Base-by-base conservation (phyloP, 2,888 invertebrate genomes). In the Amblyteles armatorius region DNA sequence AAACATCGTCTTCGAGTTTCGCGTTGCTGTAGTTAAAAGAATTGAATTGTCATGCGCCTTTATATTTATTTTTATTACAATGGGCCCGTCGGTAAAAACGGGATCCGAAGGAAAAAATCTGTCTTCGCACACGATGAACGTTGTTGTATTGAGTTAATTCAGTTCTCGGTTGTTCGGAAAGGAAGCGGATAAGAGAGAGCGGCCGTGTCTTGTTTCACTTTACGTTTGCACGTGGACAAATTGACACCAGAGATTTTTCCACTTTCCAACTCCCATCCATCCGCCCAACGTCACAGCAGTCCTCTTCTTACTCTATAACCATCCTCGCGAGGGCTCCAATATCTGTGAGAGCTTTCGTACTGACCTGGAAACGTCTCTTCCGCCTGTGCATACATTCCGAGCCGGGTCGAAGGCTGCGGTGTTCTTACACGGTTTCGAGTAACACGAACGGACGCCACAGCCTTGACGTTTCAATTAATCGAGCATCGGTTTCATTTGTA, bases 361-460 rank as follows among this genome's bases (percentile, higher is more conserved):
- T 83, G 83, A 83, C 79, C 83, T 76, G 71, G 26, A 83, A 79
- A 79, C 65, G 83, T 83, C 83, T 65, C 48, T 16, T 50, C 44
- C 50, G 33, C 19, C 48, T 63, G 33, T 63, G 74, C 19, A 48
- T 63, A 48, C 29, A 40, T 57, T 63, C 29, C 29, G 9, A 29
- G 74, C 65, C 36, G n/a, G 22, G 33, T 33, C 5, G n/a, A 74
- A 48, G n/a, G 5, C 44, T 63, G 16, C 29, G 29, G 44, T 29
- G 73, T 63, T 74, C 63, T 60, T 63, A 63, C 44, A 48, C n/a
- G 50, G 29, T 63, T 16, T 63, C 63, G 63, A 48, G 48, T 74
- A 74, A 74, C 48, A 19, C 5, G 44, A 73, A 60, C 44, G 44
- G 44, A n/a, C 60, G 16, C 33, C 5, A 29, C 48, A 63, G 44